phyloP scores from a whole-genome alignment of 37 sponge, comb jelly and placozoan genomes.

The Crambe crambe region DNA sequence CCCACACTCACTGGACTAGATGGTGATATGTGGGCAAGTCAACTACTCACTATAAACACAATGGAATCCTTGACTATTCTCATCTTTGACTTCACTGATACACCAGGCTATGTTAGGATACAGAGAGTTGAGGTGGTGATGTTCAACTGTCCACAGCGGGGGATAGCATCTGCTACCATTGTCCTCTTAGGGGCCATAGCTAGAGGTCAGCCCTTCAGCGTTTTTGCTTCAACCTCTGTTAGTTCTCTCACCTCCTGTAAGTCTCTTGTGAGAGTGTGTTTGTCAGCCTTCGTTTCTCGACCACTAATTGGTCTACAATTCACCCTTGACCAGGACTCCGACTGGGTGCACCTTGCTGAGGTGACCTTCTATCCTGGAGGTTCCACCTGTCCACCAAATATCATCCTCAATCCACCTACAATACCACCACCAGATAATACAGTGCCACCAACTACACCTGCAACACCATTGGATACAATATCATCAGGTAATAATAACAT shows the following conservation, averaged over 20 bases:
- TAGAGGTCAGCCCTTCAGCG: no score
- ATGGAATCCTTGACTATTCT: not conserved
- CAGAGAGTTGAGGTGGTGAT: not conserved
- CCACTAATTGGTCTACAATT: not conserved
- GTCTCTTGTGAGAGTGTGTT: not conserved
- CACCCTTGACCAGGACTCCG: not conserved
- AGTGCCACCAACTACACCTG: not conserved
- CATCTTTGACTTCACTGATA: not conserved
- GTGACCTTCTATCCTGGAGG: not conserved
- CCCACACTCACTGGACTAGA: no score
- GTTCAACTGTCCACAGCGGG: not conserved
- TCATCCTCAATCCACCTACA: not conserved
- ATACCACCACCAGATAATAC: not conserved
- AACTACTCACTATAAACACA: not conserved
- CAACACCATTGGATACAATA: not conserved
- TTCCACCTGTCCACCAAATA: not conserved
- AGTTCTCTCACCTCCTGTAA: no score
- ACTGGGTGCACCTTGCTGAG: conserved; percentile 10
- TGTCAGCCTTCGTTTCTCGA: not conserved
- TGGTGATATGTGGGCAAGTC: no score
- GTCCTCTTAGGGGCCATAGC: not conserved
- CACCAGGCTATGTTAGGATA: not conserved
- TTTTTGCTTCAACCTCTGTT: not conserved
- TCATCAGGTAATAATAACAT: no score
- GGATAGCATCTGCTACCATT: not conserved